phyloP scores from a whole-genome alignment of 2,888 invertebrate species.

The Tinea pellionella region DNA sequence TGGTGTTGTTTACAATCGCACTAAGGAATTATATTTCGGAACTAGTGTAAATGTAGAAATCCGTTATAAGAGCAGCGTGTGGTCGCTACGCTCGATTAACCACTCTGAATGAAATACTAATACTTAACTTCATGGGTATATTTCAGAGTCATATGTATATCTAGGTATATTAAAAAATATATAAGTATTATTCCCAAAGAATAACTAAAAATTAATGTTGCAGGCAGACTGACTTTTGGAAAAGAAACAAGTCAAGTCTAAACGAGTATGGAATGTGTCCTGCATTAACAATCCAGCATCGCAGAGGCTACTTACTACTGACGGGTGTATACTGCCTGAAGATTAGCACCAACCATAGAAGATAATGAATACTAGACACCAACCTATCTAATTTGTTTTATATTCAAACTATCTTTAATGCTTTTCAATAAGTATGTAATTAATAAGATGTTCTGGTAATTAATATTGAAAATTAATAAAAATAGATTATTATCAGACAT shows the following conservation, averaged over 20 bases:
- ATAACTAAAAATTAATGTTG: too few species aligned
- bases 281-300: too few species aligned
- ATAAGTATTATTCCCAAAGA: neutral
- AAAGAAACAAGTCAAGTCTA: too few species aligned
- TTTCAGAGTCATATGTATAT: neutral
- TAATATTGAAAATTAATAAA: neutral
- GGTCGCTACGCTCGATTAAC: constrained; percentile 14
- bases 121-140: constrained; percentile 13
- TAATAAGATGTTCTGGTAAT: neutral
- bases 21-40: neutral
- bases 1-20: neutral
- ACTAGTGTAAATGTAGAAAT: neutral
- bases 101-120: constrained; percentile 10
- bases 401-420: too few species aligned
- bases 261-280: too few species aligned
- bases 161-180: neutral
- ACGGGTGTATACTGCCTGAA: too few species aligned
- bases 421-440: too few species aligned
- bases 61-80: constrained; percentile 12
- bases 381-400: too few species aligned
- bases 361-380: too few species aligned
- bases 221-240: too few species aligned
- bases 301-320: too few species aligned
- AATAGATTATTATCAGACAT: neutral
- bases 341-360: too few species aligned